These are phyloP conservation scores for Drosophila greeni DNA, from an alignment of 2,888 invertebrate species.

Conservation along the genomic window DNA sequence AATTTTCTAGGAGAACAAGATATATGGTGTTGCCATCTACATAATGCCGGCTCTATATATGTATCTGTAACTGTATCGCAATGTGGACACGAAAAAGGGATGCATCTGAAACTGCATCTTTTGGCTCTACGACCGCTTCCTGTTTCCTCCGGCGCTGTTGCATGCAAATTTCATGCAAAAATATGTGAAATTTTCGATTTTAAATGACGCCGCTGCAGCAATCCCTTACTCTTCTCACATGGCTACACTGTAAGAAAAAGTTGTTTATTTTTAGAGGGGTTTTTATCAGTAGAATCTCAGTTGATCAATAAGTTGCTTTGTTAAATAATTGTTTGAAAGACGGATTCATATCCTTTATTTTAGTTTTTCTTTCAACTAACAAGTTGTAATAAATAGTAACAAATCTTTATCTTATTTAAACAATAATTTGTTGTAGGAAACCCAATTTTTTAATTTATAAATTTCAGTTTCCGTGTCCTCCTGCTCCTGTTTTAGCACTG, in stretches of 20 bases:
- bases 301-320: background rate
- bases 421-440: background rate
- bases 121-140: conserved; percentile 30
- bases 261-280: background rate
- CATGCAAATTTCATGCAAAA: conserved; percentile 71
- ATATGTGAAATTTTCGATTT: conserved; percentile 73
- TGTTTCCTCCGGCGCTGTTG: conserved; percentile 24
- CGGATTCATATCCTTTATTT: too few relatives aligned
- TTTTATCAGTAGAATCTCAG: background rate
- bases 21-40: conserved; percentile 28
- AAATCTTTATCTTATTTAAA: background rate
- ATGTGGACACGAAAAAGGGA: conserved; percentile 32
- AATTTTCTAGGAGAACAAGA: conserved; percentile 25
- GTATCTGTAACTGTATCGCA: conserved; percentile 27
- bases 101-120: conserved; percentile 46
- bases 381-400: too few relatives aligned
- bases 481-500: conserved; percentile 36
- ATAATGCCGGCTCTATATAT: conserved; percentile 29
- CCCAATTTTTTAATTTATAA: background rate
- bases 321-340: background rate
- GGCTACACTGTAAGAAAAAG: conserved; percentile 6
- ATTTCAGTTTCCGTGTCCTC: conserved; percentile 13
- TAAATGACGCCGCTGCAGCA: conserved; percentile 47
- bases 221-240: conserved; percentile 1
- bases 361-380: too few relatives aligned